Base-by-base conservation (phyloP, 2,888 invertebrate species). In the Ophion obscuratus region DNA sequence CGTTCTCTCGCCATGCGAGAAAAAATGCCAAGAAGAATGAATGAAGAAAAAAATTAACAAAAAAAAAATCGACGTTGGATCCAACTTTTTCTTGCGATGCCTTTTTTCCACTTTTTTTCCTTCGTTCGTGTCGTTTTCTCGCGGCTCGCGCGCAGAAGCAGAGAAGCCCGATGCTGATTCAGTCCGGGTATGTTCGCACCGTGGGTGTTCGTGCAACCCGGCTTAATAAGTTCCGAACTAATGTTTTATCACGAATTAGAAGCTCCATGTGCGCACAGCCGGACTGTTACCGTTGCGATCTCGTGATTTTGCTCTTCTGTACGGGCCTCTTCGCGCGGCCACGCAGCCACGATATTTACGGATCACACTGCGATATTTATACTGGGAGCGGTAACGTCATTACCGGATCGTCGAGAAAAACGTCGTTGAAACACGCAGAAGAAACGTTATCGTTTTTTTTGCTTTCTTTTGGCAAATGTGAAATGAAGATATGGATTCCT, bases 231-330 rank as follows among this genome's bases (percentile, higher is more conserved):
- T 87, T 74, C 80, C 84, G 81, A 90, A 92, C 90, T 88, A 90
- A 91, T 92, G 90, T 92, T 92, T 90, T 90, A 91, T 91, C 91
- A 87, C 92, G 89, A 91, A 92, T 92, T 91, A 92, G 91, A 89
- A 88, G 88, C 86, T 87, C 77, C 73, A 44, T 47, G 20, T 80
- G 40, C 40, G 40, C 40, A 40, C 40, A 40, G 40, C 40, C 40
- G 5, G 40, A 9, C 47, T 14, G 10, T 47, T 47, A 47, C 47
- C 14, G 47, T 47, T 47, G 11, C 14, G 47, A 53, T 53, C 5
- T 53, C 53, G 14, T 17, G 40, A 61, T 73, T 61, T n/a, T 20
- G 2, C 24, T 61, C 59, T 73, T 71, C 36, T 44, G 40, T 74
- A 61, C 76, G 62, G 78, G 20, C 20, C 36, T 20, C 24, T 24